Base-by-base conservation (phyloP, 2,113 vertebrate species). In the Axis porcinus region DNA sequence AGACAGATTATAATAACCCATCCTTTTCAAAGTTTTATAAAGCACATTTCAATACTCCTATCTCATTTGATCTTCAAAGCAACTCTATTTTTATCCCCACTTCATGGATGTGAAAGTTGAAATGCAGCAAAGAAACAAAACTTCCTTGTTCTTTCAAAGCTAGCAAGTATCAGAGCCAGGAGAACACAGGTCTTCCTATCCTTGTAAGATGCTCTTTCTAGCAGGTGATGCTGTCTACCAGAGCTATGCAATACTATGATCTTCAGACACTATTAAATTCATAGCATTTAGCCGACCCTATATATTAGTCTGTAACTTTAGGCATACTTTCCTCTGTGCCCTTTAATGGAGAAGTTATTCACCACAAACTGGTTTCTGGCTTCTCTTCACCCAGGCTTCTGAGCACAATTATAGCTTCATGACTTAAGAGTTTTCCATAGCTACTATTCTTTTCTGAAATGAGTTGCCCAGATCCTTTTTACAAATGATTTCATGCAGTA, bases 41-140 rank as follows among this genome's bases (percentile, higher is more conserved):
- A 88, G 50, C 58, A 45, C 62, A 21, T 91, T 86, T 87, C 60
- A 89, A 86, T 95, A 74, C 47, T 96, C 54, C 60, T 50, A 21
- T 85, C 40, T 92, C 67, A 91, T 89, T 81, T 89, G n/a, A 89
- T 89, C 92, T 92, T 94, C 87, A 97, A 82, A 95, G 87, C 50
- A 92, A 76, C 45, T 64, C 84, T 90, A 5, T 81, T 94, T 97
- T 47, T 91, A 60, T 57, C 21, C 27, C 28, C 62, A 83, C 6
- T 82, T 96, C 60, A 78, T 57, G 23, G 30, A 78, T n/a, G 33
- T 91, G 47, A 92, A 90, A 88, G 94, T 50, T 60, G 70, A 97
- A 94, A 94, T 64, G 2, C 11, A 58, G 15, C 43, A 7, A 96
- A 95, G 67, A 92, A 96, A 97, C 36, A 52, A 95, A 64, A 89